Conservation (phyloP, 1,140 invertebrate genomes). For the Eumeta japonica region DNA sequence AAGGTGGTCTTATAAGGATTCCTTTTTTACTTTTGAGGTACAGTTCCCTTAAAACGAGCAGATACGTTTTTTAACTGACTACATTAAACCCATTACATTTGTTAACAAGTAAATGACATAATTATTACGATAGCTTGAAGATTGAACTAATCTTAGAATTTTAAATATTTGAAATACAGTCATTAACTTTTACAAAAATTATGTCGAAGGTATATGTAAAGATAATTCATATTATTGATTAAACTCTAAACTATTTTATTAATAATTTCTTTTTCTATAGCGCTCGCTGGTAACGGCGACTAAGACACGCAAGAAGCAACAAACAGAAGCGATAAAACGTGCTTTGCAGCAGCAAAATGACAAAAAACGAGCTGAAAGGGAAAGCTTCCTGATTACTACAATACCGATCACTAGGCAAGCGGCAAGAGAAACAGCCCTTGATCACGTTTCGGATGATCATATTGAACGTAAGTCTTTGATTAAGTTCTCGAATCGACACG, state of each 20-base stretch:
- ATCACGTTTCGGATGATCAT: conserved; percentile 84
- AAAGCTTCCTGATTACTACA: conserved; percentile 95
- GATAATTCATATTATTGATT: conserved; percentile 9
- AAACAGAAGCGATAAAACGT: conserved; percentile 94
- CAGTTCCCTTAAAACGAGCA: no score
- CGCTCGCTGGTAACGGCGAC: conserved; percentile 96
- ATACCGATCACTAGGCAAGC: conserved; percentile 94
- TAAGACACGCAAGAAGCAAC: conserved; percentile 97
- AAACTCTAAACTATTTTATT: conserved; percentile 6
- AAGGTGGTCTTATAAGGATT: no score
- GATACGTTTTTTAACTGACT: no score
- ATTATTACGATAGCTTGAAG: neutral
- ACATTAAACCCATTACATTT: no score
- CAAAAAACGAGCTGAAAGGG: conserved; percentile 88
- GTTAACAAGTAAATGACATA: neutral
- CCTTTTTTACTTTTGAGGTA: no score
- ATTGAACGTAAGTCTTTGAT: conserved; percentile 66
- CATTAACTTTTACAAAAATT: neutral
- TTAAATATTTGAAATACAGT: neutral
- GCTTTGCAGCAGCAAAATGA: conserved; percentile 95
- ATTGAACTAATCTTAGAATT: neutral
- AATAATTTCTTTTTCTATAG: conserved; percentile 54
- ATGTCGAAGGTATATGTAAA: no score
- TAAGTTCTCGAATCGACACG: conserved; percentile 1
- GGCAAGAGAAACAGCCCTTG: conserved; percentile 91